phyloP scores from a whole-genome alignment of 2,113 vertebrate genomes.

The Megaleporinus macrocephalus region DNA sequence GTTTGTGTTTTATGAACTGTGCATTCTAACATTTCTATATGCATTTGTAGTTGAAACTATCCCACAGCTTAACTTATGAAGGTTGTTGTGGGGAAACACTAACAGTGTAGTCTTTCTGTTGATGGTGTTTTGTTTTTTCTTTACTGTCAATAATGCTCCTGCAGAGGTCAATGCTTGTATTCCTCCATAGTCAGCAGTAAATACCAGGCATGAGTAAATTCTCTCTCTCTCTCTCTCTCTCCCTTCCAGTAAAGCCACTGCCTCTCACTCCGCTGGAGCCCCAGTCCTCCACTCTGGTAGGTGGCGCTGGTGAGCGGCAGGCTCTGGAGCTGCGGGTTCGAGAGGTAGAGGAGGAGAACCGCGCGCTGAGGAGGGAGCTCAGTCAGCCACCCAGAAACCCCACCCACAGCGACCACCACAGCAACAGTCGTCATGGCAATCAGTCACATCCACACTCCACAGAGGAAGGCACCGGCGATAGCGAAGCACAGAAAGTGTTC shows the following conservation, averaged over 20 bases:
- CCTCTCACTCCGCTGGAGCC: constrained; percentile 87
- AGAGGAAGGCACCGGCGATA: constrained; percentile 94
- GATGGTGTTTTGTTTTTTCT: neutral
- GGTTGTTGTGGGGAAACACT: too few relatives aligned
- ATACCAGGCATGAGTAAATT: neutral
- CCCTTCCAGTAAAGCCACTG: constrained; percentile 87
- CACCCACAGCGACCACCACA: constrained; percentile 54
- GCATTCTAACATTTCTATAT: too few relatives aligned
- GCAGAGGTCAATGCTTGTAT: neutral
- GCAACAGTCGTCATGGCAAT: constrained; percentile 75
- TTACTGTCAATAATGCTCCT: neutral
- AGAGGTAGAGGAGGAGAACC: constrained; percentile 95
- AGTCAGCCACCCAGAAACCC: constrained; percentile 80
- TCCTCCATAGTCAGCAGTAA: neutral
- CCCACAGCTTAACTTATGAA: too few relatives aligned
- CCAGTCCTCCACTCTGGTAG: constrained; percentile 81
- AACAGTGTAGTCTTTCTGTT: neutral
- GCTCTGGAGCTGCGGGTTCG: constrained; percentile 90
- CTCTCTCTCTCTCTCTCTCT: neutral
- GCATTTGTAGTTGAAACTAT: too few relatives aligned
- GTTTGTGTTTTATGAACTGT: too few relatives aligned
- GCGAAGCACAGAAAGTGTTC: constrained; percentile 86
- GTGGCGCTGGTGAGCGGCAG: constrained; percentile 83
- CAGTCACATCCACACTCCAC: constrained; percentile 88
- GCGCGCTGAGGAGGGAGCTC: constrained; percentile 86